A percentile compares a stretch with the other conserved stretches of the same genome.
Evolutionary conservation across 2,888 invertebrate species (phyloP).

Genomic region (Yponomeuta evonymella): DNA sequence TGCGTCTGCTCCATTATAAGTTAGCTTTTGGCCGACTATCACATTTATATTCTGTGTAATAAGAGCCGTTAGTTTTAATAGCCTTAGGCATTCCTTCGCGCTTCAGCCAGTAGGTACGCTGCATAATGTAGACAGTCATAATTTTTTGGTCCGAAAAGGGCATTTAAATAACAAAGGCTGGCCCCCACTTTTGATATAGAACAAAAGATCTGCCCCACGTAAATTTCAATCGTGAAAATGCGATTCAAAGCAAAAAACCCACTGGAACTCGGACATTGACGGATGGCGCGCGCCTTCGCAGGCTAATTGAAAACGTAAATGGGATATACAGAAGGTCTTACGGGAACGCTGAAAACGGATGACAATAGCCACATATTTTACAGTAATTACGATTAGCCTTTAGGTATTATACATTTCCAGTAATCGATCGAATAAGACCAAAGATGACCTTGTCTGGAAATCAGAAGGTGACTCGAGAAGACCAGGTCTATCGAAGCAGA

Average conservation of each 20-base stretch:
- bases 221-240: background rate
- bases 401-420: too few relatives aligned
- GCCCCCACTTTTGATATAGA: background rate
- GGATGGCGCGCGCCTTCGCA: conserved; percentile 34
- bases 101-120: too few relatives aligned
- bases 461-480: too few relatives aligned
- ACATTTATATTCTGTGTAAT: background rate
- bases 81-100: background rate
- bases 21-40: background rate
- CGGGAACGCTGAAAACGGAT: background rate
- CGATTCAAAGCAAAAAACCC: background rate
- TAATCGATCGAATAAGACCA: too few relatives aligned
- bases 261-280: conserved; percentile 44
- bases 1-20: background rate
- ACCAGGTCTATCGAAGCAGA: too few relatives aligned
- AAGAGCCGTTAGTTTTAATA: background rate
- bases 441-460: too few relatives aligned
- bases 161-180: background rate
- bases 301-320: conserved; percentile 20
- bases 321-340: background rate
- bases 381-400: too few relatives aligned
- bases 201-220: background rate
- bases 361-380: too few relatives aligned
- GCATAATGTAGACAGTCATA: background rate
- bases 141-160: background rate